Base-by-base conservation (phyloP, 2,888 invertebrate genomes). In the Fragum fragum region DNA sequence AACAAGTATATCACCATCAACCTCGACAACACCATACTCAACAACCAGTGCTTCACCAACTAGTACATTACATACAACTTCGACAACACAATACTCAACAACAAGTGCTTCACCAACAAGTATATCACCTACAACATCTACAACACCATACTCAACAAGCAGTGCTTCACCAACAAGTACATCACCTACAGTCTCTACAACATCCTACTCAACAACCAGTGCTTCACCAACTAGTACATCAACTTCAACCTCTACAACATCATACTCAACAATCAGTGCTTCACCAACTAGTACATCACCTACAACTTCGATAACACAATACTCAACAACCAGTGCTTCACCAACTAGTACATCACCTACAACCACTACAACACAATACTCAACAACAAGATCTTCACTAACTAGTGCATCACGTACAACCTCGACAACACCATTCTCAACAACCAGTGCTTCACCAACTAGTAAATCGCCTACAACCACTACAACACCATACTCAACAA, bases 151-250 rank as follows among this genome's bases (percentile, higher is more conserved):
- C 9, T 6, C n/a, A 9, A 14, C 53, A 53, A 53, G 6, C 14
- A 53, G 6, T 55, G 9, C 26, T 7, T 26, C 59, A 59, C 14
- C 59, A 59, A 16, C 59, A 14, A 59, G 26, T 26, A 26, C 26
- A 23, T 1, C 59, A 26, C 7, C 59, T 26, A 59, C 59, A 5
- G 3, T 0, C 23, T n/a, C 57, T 23, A 26, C 23, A 26, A 57
- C 57, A 57, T 23, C 57, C 2, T 21, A n/a, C 21, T 14, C 26
- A n/a, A 23, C 57, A 57, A 57, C 26, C n/a, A 57, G 11, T 59
- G 7, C 59, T 26, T 28, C 59, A 26, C 23, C 59, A 59, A 28
- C 59, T 59, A n/a, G n/a, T n/a, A n/a, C n/a, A n/a, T n/a, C n/a
- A n/a, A n/a, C n/a, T n/a, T n/a, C n/a, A n/a, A n/a, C n/a, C n/a